Base-by-base conservation (phyloP, 2,888 invertebrate genomes). In the Blera fallax region DNA sequence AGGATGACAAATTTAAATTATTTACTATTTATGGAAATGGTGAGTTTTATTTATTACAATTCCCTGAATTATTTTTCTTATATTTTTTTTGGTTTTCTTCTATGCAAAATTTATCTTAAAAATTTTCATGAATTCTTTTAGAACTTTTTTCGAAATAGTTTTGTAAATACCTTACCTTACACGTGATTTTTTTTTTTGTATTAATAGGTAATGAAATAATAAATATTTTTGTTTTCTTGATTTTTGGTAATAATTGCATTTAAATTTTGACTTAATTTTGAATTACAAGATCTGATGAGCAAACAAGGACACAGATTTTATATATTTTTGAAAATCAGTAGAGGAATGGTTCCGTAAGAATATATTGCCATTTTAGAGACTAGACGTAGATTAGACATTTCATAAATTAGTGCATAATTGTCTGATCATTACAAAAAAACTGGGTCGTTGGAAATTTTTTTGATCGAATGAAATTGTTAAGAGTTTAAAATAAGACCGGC, bases 11-110 rank as follows among this genome's bases (percentile, higher is more conserved):
- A 90, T 91, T 90, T 89, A 91, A 90, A 89, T 89, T 92, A 89
- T 92, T 90, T 90, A 92, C 92, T 88, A 92, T 92, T 89, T 92
- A 89, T 89, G 92, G 91, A 91, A 92, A 91, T 90, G 92, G 92
- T 92, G 92, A 92, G 92, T 92, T 89, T 88, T 69, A 43, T 80
- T 73, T 58, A 56, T 77, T 67, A 11, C 14, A 56, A 45, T 50
- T 65, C 29, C 14, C 37, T 62, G 43, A 34, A 58, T 76, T 27
- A 27, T 56, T 70, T 78, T 52, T 45, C 16, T 48, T 58, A 37
- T 78, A 45, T 58, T 45, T 24, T 3, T 24, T 3, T 24, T n/a
- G n/a, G 4, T 24, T 3, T 24, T 24, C 70, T 67, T 40, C 54
- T 64, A 52, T 18, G 45, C 58, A 37, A n/a, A 43, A 0, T 54